Percentiles rank a stretch among this genome's conserved stretches.
phyloP scores from a whole-genome alignment of 2,113 vertebrate genomes.

The Mandrillus leucophaeus region DNA sequence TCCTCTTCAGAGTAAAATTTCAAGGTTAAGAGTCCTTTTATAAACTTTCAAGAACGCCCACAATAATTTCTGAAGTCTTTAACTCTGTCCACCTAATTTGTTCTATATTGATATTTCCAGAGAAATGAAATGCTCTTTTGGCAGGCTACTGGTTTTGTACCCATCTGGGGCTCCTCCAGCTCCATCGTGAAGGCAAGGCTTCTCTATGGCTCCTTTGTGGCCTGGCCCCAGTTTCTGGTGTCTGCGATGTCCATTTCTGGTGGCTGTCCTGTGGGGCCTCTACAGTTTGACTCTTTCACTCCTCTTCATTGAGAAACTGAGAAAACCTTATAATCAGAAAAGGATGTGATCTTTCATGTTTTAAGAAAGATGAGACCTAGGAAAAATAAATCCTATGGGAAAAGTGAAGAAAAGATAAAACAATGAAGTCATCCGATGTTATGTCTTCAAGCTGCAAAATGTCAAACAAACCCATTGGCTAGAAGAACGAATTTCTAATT shows the following conservation, averaged over 20 bases:
- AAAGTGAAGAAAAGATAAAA: neutral
- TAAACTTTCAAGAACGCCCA: neutral
- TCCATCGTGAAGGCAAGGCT: neutral
- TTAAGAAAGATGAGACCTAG: neutral
- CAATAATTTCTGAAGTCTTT: neutral
- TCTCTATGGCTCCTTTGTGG: neutral
- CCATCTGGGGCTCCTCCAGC: neutral
- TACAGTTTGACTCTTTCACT: neutral
- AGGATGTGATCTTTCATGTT: neutral
- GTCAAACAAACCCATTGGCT: neutral
- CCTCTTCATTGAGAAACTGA: neutral
- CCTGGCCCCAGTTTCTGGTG: neutral
- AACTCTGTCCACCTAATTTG: neutral
- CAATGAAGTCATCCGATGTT: rapidly evolving
- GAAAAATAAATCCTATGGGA: neutral
- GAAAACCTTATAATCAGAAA: neutral
- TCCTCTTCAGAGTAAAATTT: neutral
- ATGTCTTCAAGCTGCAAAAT: neutral
- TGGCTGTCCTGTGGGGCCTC: neutral
- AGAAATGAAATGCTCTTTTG: neutral
- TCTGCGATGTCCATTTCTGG: neutral
- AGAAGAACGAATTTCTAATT: neutral
- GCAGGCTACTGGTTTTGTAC: neutral
- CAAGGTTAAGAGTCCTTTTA: neutral
- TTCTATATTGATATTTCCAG: neutral